A percentile compares a stretch with the other conserved stretches of the same genome.
phyloP scores from a whole-genome alignment of 2,888 invertebrate genomes.

The Orthosia cruda region DNA sequence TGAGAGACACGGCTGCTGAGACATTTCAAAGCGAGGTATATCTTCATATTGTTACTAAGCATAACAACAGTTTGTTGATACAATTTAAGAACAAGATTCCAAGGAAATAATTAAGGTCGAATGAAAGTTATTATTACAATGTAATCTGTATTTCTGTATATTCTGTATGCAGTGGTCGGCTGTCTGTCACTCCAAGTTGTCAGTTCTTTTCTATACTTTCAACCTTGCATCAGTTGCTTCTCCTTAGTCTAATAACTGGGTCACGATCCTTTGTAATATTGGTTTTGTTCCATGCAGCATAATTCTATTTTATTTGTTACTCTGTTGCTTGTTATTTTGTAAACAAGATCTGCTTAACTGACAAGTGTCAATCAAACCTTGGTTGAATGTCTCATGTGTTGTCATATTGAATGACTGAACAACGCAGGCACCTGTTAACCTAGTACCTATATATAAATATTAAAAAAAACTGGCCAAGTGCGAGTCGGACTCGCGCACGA shows the following conservation, averaged over 20 bases:
- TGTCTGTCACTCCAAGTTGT: conserved; percentile 19
- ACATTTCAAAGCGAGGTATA: conserved; percentile 83
- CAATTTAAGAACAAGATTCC: neutral
- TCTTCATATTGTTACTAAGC: neutral
- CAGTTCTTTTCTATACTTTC: conserved; percentile 28
- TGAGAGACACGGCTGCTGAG: conserved; percentile 88
- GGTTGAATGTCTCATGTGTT: conserved; percentile 13
- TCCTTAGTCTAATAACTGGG: conserved; percentile 27
- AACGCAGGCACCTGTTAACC: neutral
- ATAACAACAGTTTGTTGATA: neutral
- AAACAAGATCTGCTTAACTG: conserved; percentile 24
- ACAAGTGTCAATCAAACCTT: conserved; percentile 43
- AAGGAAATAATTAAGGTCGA: neutral
- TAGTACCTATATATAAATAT: too few relatives aligned
- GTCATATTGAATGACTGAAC: conserved; percentile 17
- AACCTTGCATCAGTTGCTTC: conserved; percentile 26
- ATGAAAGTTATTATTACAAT: conserved; percentile 1
- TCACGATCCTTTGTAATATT: conserved; percentile 36
- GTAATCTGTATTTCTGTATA: neutral
- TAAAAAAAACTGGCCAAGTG: too few relatives aligned
- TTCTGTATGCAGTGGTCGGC: conserved; percentile 7
- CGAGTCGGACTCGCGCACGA: too few relatives aligned
- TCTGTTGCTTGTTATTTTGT: conserved; percentile 25
- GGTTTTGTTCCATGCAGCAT: conserved; percentile 26
- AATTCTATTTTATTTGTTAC: conserved; percentile 25